Base-by-base conservation (phyloP, 1,140 invertebrate species). In the Littorina saxatilis region DNA sequence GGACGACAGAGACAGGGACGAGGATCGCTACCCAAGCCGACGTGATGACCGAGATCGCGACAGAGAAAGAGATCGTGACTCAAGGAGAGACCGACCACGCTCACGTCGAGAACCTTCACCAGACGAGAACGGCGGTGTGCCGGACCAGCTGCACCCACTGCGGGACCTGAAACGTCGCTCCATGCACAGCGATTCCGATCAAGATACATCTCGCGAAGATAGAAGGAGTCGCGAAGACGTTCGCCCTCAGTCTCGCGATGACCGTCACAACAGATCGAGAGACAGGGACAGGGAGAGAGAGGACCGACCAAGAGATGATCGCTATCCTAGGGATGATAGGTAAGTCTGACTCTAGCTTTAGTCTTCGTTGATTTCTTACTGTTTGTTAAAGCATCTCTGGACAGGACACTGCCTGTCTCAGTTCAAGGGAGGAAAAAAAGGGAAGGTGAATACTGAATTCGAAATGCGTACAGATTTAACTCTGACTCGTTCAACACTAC, bases 131-230 rank as follows among this genome's bases (percentile, higher is more conserved):
- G 4, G 13, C 4, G 70, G 50, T 43, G 9, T 29, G 20, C 20
- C 37, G 39, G 70, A 73, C 43, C 70, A 73, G 70, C 70, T 73
- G 23, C 70, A 73, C 70, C 70, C 70, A 17, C 70, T 73, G 37
- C n/a, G 70, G 43, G 58, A 61, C 5, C 7, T 13, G 58, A 61
- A 61, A 23, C 7, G 58, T 4, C 58, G 58, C 58, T 61, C 58
- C 58, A 61, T 23, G 58, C 58, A 50, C 70, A 47, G 17, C 40
- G 70, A 73, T 11, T 52, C 70, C 40, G 70, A 73, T n/a, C 17
- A 47, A 9, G 70, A 73, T 43, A 73, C 4, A 3, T 52, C 70
- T 43, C 5, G 40, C 20, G 35, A 37, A 9, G 70, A 73, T 20
- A 17, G 39, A 7, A 9, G 40, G 40, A 27, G 9, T 13, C 29